These are phyloP conservation scores for Polyploca ridens DNA, from an alignment of 2,888 invertebrate genomes.

Conservation along the genomic window DNA sequence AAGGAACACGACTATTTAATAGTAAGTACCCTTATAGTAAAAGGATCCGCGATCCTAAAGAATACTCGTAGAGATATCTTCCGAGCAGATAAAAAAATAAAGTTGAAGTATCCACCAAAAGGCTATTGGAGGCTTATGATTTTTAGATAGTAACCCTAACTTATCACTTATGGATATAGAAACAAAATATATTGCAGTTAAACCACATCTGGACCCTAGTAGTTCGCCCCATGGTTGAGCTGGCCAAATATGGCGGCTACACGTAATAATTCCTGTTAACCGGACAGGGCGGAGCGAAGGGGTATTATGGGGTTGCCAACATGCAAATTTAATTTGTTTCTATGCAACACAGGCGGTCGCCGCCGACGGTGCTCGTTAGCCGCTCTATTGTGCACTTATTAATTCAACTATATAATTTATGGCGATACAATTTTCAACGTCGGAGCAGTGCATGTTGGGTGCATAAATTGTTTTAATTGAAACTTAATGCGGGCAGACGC, in stretches of 20 bases:
- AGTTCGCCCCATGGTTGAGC: constrained; percentile 38
- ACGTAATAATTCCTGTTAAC: constrained; percentile 47
- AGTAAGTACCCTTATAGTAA: constrained; percentile 22
- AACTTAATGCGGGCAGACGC: constrained; percentile 74
- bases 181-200: constrained; percentile 50
- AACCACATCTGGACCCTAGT: constrained; percentile 47
- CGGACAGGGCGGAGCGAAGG: constrained; percentile 49
- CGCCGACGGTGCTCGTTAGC: constrained; percentile 70
- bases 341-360: constrained; percentile 66
- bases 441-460: constrained; percentile 48
- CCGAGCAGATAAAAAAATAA: constrained; percentile 13
- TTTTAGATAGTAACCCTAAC: not conserved
- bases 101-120: constrained; percentile 9
- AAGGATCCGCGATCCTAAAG: constrained; percentile 19
- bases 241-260: constrained; percentile 65
- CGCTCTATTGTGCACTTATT: constrained; percentile 74
- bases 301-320: constrained; percentile 70
- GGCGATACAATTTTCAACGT: constrained; percentile 53
- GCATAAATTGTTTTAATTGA: constrained; percentile 79
- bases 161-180: not conserved
- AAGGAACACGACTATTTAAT: constrained; percentile 46
- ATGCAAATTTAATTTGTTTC: constrained; percentile 80
- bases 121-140: not conserved
- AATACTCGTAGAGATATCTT: not conserved
- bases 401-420: constrained; percentile 80